Conservation (phyloP, 2,888 invertebrate species). For the Papilio elwesi region DNA sequence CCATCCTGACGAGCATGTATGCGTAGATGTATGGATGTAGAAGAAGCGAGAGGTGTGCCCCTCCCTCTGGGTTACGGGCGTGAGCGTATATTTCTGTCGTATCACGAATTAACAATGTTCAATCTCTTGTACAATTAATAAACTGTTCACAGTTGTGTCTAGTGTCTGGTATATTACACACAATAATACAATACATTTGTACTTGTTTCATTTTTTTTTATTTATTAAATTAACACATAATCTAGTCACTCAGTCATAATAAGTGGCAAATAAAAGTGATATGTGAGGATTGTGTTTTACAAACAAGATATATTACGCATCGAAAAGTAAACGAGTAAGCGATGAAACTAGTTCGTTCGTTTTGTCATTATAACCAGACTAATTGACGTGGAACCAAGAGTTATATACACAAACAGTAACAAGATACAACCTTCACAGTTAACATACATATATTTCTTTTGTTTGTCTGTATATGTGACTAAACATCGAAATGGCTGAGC, state of each 20-base stretch:
- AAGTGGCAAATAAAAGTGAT: constrained; percentile 70
- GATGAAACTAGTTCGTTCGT: neutral
- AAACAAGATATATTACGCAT: constrained; percentile 47
- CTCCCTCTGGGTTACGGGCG: no score
- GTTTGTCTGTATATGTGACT: no score
- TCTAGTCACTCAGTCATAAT: constrained; percentile 50
- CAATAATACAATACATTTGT: constrained; percentile 63
- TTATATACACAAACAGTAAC: no score
- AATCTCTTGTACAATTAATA: constrained; percentile 29
- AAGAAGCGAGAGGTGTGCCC: no score
- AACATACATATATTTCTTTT: no score
- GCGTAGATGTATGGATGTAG: no score
- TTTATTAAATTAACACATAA: constrained; percentile 41
- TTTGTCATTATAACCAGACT: neutral
- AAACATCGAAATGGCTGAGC: no score
- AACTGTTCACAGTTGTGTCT: neutral
- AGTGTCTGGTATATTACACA: constrained; percentile 43
- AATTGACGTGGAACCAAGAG: neutral
- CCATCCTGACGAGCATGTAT: no score
- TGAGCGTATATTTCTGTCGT: no score
- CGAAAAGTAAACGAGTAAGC: neutral
- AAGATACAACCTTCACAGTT: no score
- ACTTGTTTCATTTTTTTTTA: constrained; percentile 51
- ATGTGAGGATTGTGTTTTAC: constrained; percentile 54
- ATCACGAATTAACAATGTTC: no score